Base-by-base conservation (phyloP, 2,888 invertebrate species). In the Carcina quercana region DNA sequence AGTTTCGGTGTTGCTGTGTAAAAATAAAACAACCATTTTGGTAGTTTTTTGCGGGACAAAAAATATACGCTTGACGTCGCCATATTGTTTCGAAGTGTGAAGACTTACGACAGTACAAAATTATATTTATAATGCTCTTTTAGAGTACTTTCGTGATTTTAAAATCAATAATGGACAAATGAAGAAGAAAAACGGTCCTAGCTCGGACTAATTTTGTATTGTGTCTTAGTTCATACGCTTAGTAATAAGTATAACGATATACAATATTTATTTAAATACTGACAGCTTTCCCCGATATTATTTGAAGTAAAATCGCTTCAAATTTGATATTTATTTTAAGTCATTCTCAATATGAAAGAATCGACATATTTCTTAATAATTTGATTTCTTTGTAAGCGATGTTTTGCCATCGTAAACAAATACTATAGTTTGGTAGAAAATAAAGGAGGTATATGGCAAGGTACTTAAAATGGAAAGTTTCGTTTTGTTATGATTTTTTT, bases 11-110 rank as follows among this genome's bases (percentile, higher is more conserved):
- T 46, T 45, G 47, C 50, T 41, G 22, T 32, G 34, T 35, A 28
- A 32, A 47, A 22, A 20, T 8, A 20, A 40, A 32, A 19, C 49
- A 61, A 60, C 59, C 45, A 48, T 42, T 47, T 30, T 34, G 38
- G 41, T 36, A 38, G 32, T 34, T 35, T 20, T 15, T 13, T 36
- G 29, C 5, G 13, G 31, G 17, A 29, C 10, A 28, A 29, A 10
- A 31, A 22, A 29, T 30, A 34, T 31, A 34, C 31, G 34, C 30
- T 35, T 21, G 19, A 28, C 27, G 30, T 33, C 37, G 37, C 37
- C 34, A 38, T 31, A 34, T 31, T 30, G n/a, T 28, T 20, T 28
- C 26, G 14, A n/a, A 25, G 37, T 33, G 32, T 32, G 33, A 15
- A 32, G 27, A 37, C 33, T 33, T 30, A 10, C 11, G 8, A 25